Base-by-base conservation (phyloP, 2,888 invertebrate species). In the Drosophila quinaria region DNA sequence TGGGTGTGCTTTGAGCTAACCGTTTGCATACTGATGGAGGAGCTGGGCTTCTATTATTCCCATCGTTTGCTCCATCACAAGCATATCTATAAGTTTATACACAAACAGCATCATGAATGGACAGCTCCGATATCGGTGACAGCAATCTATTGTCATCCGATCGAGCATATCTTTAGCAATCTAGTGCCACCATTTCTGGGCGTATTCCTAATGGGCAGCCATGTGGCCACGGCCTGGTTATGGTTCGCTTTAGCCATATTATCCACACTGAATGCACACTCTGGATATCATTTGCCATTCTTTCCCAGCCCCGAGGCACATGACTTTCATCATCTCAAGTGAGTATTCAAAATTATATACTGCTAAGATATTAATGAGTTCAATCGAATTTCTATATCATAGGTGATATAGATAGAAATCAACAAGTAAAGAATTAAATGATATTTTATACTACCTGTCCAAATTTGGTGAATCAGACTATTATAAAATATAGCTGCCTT, bases 71-170 rank as follows among this genome's bases (percentile, higher is more conserved):
- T 97, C 35, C 97, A 97, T 89, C 95, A 95, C 85, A 95, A 95
- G 70, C 93, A 94, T 75, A 92, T 97, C 58, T 97, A 97, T 93
- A 96, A 96, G 89, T 94, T 95, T 89, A 96, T 97, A 80, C 97
- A 97, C 93, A 97, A 97, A 91, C 94, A 95, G 81, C 97, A 97
- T 91, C 97, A 97, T 85, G 97, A 97, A 92, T 97, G 97, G 97
- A 96, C 96, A 1, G 96, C 97, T 0, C 97, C 97, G 0, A 95
- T 97, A 56, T 96, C 97, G n/a, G 95, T 97, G 4, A 95, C 96
- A 0, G 95, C 96, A 13, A 93, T 97, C 44, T 97, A 97, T 91
- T 96, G 96, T 81, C 96, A 97, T 92, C 97, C 97, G 0, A 91
- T 96, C 46, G 95, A 95, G 87, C 96, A 97, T 91, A 93, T 96